phyloP scores from a whole-genome alignment of 2,888 invertebrate genomes.

The Callyntrura guangdongensis region DNA sequence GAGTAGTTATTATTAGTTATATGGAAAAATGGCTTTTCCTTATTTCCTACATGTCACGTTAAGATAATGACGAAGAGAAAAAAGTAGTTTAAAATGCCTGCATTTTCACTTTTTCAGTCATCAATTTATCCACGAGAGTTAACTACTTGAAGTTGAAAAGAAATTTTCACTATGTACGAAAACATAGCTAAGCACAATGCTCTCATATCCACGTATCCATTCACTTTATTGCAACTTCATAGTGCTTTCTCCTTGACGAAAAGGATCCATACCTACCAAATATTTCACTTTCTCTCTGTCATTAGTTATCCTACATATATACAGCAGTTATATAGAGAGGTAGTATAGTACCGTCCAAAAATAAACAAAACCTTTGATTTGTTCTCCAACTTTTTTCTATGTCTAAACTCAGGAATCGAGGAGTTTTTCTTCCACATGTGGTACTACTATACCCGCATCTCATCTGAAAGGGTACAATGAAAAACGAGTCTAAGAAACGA shows the following conservation, averaged over 20 bases:
- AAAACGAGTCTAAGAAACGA: not conserved
- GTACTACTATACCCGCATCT: not conserved
- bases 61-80: constrained; percentile 45
- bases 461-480: not conserved
- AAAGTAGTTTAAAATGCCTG: constrained; percentile 50
- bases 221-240: constrained; percentile 19
- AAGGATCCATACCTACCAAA: not conserved
- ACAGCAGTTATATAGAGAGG: not conserved
- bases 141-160: constrained; percentile 43
- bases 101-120: constrained; percentile 56
- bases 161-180: constrained; percentile 2
- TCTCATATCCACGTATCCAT: constrained; percentile 18
- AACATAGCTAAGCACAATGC: not conserved
- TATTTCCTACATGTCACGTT: constrained; percentile 76
- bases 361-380: not conserved
- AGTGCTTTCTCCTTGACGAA: constrained; percentile 10
- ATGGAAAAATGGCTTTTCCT: constrained; percentile 65
- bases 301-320: not conserved
- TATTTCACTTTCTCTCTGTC: constrained; percentile 34
- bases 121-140: constrained; percentile 73
- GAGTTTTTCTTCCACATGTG: constrained; percentile 20
- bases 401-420: constrained; percentile 3
- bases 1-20: no score
- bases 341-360: constrained; percentile 19
- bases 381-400: not conserved